These are phyloP conservation scores for Papio anubis DNA, from an alignment of 2,113 vertebrate genomes.

Conservation along the genomic window DNA sequence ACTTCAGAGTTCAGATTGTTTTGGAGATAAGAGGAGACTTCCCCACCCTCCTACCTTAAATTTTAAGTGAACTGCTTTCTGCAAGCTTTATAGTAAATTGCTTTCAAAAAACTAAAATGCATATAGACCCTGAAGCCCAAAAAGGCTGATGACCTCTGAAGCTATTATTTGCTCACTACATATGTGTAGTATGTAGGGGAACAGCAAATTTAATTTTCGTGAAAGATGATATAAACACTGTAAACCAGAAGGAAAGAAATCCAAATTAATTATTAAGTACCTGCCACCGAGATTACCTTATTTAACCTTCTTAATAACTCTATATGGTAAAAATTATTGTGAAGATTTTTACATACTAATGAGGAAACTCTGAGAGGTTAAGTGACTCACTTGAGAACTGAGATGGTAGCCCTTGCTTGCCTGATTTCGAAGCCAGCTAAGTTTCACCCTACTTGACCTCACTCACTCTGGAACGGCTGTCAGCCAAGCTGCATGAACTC, in stretches of 20 bases:
- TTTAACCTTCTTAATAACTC: constrained; percentile 43
- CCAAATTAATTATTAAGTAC: constrained; percentile 46
- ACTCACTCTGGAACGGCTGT: not conserved
- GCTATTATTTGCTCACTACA: not conserved
- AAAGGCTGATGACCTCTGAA: not conserved
- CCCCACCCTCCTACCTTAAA: not conserved
- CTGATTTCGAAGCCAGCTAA: not conserved
- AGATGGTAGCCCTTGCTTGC: not conserved
- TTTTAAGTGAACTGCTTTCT: constrained; percentile 42
- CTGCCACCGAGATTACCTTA: not conserved
- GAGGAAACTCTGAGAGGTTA: not conserved
- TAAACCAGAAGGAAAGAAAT: constrained; percentile 33
- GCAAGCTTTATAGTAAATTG: not conserved
- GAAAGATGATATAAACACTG: constrained; percentile 12
- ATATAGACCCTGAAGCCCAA: not conserved
- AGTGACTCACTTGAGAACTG: not conserved
- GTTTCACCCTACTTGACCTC: not conserved
- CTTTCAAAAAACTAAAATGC: constrained; percentile 35
- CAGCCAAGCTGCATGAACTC: not conserved
- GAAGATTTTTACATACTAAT: constrained; percentile 1
- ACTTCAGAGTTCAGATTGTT: constrained; percentile 27
- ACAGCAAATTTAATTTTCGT: constrained; percentile 27
- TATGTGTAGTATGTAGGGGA: not conserved
- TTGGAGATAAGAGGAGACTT: not conserved
- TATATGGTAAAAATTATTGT: not conserved